A percentile compares a stretch with the other conserved stretches of the same genome.
phyloP scores from a whole-genome alignment of 1,140 invertebrate genomes.

The Hetaerina americana region DNA sequence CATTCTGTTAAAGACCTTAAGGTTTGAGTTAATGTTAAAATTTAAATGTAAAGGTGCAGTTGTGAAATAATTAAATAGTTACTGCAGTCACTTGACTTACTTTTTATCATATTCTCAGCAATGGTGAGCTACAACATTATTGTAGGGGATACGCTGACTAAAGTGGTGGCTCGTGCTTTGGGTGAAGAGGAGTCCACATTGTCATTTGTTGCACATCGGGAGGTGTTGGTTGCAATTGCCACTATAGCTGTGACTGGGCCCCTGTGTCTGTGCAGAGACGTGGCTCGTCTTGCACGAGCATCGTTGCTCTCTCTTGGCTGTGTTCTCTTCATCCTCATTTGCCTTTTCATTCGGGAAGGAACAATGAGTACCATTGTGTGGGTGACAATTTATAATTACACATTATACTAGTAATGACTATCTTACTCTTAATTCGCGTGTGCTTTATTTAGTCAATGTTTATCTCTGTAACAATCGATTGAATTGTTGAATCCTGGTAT shows the following conservation, averaged over 20 bases:
- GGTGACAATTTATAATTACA: too few relatives aligned
- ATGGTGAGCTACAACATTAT: conserved; percentile 88
- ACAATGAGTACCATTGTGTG: conserved; percentile 43
- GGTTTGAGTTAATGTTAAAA: too few relatives aligned
- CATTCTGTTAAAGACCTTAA: too few relatives aligned
- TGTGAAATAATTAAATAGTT: too few relatives aligned
- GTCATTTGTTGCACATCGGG: conserved; percentile 47
- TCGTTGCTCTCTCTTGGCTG: conserved; percentile 66
- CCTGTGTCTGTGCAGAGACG: conserved; percentile 67
- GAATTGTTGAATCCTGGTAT: too few relatives aligned
- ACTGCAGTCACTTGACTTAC: conserved; percentile 4
- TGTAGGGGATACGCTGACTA: conserved; percentile 78
- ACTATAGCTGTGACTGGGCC: conserved; percentile 67
- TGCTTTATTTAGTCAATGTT: too few relatives aligned
- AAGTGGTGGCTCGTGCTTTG: conserved; percentile 56
- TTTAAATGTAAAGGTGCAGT: too few relatives aligned
- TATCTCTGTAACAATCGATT: too few relatives aligned
- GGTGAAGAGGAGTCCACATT: conserved; percentile 34
- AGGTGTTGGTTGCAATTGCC: conserved; percentile 62
- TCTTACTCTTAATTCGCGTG: too few relatives aligned
- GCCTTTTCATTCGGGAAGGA: conserved; percentile 51
- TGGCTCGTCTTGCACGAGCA: conserved; percentile 63
- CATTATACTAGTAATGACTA: too few relatives aligned
- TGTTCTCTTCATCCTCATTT: conserved; percentile 57
- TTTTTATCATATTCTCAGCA: conserved; percentile 40